Evolutionary conservation across 2,113 vertebrate species (phyloP).

Genomic region (Prionailurus bengalensis): DNA sequence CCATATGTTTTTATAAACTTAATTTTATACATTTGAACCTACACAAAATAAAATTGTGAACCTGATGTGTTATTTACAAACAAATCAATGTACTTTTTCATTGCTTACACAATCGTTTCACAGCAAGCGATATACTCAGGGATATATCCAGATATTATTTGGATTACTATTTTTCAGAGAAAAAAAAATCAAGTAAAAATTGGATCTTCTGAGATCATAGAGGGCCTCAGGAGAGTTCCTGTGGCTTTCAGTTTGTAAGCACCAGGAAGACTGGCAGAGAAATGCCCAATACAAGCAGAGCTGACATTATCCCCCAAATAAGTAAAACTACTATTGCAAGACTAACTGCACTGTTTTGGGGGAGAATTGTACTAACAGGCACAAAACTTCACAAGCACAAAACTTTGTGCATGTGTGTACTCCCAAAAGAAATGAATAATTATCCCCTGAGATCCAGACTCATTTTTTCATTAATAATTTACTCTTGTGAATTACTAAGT

Average conservation of each 20-base stretch:
- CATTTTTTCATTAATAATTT: constrained; percentile 14
- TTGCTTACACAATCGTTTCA: not conserved
- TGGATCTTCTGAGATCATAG: not conserved
- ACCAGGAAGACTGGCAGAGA: not conserved
- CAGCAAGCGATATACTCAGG: not conserved
- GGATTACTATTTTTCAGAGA: not conserved
- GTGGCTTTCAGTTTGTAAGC: not conserved
- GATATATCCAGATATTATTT: too few species aligned
- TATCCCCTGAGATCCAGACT: not conserved
- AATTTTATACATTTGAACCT: not conserved
- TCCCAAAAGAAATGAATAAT: not conserved
- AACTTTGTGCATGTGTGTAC: too few species aligned
- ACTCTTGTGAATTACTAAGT: not conserved
- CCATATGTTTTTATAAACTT: not conserved
- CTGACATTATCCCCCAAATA: not conserved
- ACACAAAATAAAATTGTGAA: not conserved
- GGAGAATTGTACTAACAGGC: not conserved
- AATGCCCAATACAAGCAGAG: not conserved
- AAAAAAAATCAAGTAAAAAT: not conserved
- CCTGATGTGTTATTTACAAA: not conserved
- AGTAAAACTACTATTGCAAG: not conserved
- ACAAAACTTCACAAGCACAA: not conserved
- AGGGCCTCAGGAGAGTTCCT: not conserved
- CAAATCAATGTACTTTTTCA: not conserved
- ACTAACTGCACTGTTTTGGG: not conserved